Evolutionary conservation across 1,140 invertebrate species (phyloP), one percentile per base, ranked within the genome.

Genomic region (Aethina tumida): DNA sequence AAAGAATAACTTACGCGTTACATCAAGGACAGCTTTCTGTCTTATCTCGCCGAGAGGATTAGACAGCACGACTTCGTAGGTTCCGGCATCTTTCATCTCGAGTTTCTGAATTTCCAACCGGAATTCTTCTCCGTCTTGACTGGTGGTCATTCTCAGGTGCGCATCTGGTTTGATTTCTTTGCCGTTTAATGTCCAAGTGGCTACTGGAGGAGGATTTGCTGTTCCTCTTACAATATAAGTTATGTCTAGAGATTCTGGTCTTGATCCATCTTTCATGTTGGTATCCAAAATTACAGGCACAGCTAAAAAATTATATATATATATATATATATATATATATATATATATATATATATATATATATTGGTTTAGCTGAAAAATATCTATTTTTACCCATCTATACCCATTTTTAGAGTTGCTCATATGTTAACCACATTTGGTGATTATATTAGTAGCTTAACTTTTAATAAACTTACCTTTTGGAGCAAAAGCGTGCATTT

Each of bases 11-110:
- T 74, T 64, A 84, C 82, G 73, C 47, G 74, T 77, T 25, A 92
- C 72, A 15, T 71, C 72, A 0, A 92, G 55, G 16, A 74, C 68
- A 15, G 77, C 84, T 49, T 79, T 73, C 12, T 79, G 70, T 20
- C 71, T 68, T 52, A 73, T 76, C 55, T 80, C 78, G 28, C 86
- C 90, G 6, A 82, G 61, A 53, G 78, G 73, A 56, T 91, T 93
- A 7, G 70, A 72, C 20, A 91, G 63, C 9, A 75, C 70, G 39
- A 79, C 79, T 47, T 80, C 74, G 59, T 90, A 94, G 25, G 74
- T 66, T 8, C 86, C 89, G 12, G 75, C 74, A 58, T 94, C 81
- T 35, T 66, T 70, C 26, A 84, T 63, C 42, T 78, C 70, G 1
- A 78, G 68, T 31, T 79, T 77, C 12, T 69, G 67, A 1, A 86